Evolutionary conservation across 2,113 vertebrate genomes (phyloP).

Genomic region (Crotalus tigris): DNA sequence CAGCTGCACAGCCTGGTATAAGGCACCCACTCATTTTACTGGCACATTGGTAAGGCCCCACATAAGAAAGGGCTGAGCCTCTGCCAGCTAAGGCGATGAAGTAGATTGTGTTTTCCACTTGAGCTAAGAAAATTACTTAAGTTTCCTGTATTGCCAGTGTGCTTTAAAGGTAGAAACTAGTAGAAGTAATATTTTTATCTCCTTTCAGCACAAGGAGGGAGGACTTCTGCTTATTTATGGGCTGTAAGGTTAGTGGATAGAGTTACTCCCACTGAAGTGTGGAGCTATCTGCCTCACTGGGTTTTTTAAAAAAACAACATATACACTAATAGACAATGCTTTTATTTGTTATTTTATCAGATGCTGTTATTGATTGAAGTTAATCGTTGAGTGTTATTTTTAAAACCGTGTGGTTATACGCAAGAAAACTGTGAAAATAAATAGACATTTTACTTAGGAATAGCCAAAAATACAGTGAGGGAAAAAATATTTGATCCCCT

Average conservation of each 20-base stretch:
- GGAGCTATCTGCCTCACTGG: neutral
- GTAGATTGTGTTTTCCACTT: neutral
- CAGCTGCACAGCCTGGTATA: constrained; percentile 85
- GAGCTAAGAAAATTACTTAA: no score
- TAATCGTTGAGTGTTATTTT: neutral
- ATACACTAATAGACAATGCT: neutral
- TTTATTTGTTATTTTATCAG: neutral
- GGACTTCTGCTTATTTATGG: neutral
- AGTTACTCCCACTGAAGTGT: neutral
- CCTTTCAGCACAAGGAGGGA: neutral
- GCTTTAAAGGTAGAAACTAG: neutral
- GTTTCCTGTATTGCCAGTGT: neutral
- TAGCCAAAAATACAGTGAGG: neutral
- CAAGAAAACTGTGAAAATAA: neutral
- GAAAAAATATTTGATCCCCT: no score
- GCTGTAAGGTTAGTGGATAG: neutral
- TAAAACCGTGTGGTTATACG: neutral
- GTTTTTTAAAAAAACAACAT: neutral
- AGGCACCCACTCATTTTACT: constrained; percentile 81
- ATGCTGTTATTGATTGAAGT: neutral
- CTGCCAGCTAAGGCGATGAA: neutral
- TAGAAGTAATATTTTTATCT: neutral
- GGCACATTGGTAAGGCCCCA: constrained; percentile 84
- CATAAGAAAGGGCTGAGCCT: neutral
- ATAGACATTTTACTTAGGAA: neutral